Base-by-base conservation (phyloP, 2,797 vertebrate species). In the Hydrocynus forskahlii region DNA sequence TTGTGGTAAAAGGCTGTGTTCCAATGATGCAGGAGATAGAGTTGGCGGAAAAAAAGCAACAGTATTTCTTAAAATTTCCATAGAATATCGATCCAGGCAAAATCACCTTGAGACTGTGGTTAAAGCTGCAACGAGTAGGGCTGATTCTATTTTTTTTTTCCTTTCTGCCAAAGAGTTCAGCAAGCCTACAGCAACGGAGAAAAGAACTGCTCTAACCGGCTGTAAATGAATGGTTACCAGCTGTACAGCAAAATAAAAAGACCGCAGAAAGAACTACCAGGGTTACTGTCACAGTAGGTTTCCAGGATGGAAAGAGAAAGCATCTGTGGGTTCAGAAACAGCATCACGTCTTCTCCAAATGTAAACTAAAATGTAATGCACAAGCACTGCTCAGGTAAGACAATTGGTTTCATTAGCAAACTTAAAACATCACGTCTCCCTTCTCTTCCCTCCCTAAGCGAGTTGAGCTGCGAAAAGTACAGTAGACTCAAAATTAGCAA, bases 341-440 rank as follows among this genome's bases (percentile, higher is more conserved):
- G 80, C 82, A 55, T 81, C 64, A 70, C 83, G 67, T 86, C 84
- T 68, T 84, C 43, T 79, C 68, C 23, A 80, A 83, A 81, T 74
- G 85, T 80, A 86, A 89, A 89, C 76, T 80, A 76, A 86, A 68
- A 48, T 71, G 35, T 82, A 82, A 85, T 64, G 80, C 82, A 88
- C 86, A 86, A 90, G 87, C 86, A 86, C 84, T 80, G 81, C 70
- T 84, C 76, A 69, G 66, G 76, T 84, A 86, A 86, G 82, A 88
- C 86, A 80, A 74, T 86, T 57, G 75, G 81, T 87, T 82, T 81
- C 80, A 57, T 83, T 73, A 81, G 66, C 81, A 81, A 84, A 82
- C 77, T 84, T 71, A 83, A 81, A 64, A 35, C 17, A 25, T 68
- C 38, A 55, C 70, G 12, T 59, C 76, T 57, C 78, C 23, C 60